A percentile compares a stretch with the other conserved stretches of the same genome.
Evolutionary conservation across 2,113 vertebrate species (phyloP).

Genomic region (Mormyrus iriodes): DNA sequence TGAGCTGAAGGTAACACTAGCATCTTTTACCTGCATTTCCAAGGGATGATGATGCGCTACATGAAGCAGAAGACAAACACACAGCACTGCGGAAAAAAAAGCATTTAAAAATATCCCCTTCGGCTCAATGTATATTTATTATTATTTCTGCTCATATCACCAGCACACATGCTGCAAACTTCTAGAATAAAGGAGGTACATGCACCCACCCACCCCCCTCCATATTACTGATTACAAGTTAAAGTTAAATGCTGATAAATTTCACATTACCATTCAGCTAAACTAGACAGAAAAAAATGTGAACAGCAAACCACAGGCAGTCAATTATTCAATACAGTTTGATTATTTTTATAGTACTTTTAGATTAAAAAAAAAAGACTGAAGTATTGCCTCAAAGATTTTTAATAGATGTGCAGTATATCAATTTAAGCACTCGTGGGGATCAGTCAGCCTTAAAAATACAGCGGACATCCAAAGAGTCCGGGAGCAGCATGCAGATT

Average conservation of each 20-base stretch:
- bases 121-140: neutral
- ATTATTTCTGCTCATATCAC: neutral
- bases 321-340: slow-evolving; percentile 2
- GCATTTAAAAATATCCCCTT: neutral
- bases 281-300: slow-evolving; percentile 56
- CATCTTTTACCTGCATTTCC: neutral
- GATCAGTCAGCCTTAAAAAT: slow-evolving; percentile 54
- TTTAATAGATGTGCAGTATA: slow-evolving; percentile 31
- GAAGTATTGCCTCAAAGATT: slow-evolving; percentile 13
- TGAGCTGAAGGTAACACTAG: neutral
- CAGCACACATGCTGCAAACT: neutral
- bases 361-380: neutral
- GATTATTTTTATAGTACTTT: neutral
- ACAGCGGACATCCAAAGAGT: slow-evolving; percentile 73
- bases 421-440: slow-evolving; percentile 45
- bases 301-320: slow-evolving; percentile 27
- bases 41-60: neutral
- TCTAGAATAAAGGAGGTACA: neutral
- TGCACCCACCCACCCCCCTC: neutral
- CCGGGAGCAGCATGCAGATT: slow-evolving; percentile 79
- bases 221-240: neutral
- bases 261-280: slow-evolving; percentile 38
- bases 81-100: neutral
- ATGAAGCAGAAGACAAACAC: neutral
- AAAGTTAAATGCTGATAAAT: neutral